These are phyloP conservation scores for Oxygymnocypris stewartii DNA, from an alignment of 2,113 vertebrate species.

Conservation along the genomic window DNA sequence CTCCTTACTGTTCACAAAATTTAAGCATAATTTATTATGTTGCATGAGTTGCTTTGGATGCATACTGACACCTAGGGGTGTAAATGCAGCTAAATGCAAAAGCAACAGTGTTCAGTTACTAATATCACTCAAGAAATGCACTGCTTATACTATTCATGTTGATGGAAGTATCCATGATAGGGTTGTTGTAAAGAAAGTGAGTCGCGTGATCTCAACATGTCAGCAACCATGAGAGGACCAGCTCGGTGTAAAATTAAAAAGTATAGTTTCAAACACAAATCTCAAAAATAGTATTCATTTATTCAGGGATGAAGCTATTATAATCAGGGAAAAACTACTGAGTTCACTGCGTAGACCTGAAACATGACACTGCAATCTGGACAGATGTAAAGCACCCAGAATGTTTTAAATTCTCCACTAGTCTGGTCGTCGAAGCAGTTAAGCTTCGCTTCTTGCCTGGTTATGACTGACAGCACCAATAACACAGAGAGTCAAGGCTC, in stretches of 20 bases:
- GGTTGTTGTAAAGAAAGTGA: background rate
- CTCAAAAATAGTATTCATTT: background rate
- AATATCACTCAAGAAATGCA: background rate
- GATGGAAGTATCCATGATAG: background rate
- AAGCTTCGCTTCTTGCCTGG: conserved; percentile 9
- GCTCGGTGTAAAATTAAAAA: background rate
- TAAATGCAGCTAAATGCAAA: no score
- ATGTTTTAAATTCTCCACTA: background rate
- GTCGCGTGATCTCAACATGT: background rate
- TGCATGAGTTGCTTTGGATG: no score
- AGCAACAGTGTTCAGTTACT: background rate
- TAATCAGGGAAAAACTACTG: background rate
- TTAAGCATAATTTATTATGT: no score
- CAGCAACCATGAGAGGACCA: background rate
- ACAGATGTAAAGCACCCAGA: background rate
- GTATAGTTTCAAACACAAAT: background rate
- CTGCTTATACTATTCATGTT: background rate
- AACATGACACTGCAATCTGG: background rate
- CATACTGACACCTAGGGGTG: no score
- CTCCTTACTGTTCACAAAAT: no score
- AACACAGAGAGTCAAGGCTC: conserved; percentile 40
- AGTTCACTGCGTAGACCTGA: background rate
- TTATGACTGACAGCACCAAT: conserved; percentile 46
- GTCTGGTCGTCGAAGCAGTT: conserved; percentile 12
- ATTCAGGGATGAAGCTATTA: background rate